Evolutionary conservation across 2,797 vertebrate genomes (phyloP), one percentile per base, ranked within the genome.

Genomic region (Holocentrus rufus): DNA sequence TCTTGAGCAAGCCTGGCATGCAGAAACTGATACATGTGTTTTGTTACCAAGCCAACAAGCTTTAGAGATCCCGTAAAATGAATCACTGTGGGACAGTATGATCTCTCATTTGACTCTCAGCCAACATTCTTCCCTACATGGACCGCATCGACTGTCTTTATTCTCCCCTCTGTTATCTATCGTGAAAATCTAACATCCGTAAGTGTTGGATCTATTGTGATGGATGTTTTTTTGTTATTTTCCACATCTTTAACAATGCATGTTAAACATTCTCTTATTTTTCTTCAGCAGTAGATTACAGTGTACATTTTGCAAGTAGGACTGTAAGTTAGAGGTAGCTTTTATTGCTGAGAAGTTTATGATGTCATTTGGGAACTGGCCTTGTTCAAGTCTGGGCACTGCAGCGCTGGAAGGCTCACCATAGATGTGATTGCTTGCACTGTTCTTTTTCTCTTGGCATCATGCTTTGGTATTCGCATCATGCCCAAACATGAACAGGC

Each of bases 401-500:
- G 34, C 52, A 11, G 20, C 20, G 44, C 25, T 27, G 58, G 34
- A 75, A 65, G 58, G 25, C 65, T 81, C 36, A 25, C 6, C 31
- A 3, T 27, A 49, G 62, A 74, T 77, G 53, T 47, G 42, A 25
- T 52, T 46, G 34, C 64, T 42, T 18, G 25, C n/a, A 22, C 53
- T 20, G 52, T 54, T 80, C 34, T 73, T 57, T 58, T 68, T 59
- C 57, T 39, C 42, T 77, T 88, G 77, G 65, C 76, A 54, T 25
- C 30, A 11, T 56, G 8, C 42, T 56, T 74, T 78, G 61, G 74
- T 54, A 31, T 76, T 23, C 55, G 17, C 1, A 69, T 64, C 47
- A 53, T 70, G 62, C 57, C 67, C 44, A 66, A 80, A 81, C 66
- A 69, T 75, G 85, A 89, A 89, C 85, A 89, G 79, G 81, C 66